These are phyloP conservation scores for Hepsetus odoe DNA, from an alignment of 2,113 vertebrate genomes.

Conservation along the genomic window DNA sequence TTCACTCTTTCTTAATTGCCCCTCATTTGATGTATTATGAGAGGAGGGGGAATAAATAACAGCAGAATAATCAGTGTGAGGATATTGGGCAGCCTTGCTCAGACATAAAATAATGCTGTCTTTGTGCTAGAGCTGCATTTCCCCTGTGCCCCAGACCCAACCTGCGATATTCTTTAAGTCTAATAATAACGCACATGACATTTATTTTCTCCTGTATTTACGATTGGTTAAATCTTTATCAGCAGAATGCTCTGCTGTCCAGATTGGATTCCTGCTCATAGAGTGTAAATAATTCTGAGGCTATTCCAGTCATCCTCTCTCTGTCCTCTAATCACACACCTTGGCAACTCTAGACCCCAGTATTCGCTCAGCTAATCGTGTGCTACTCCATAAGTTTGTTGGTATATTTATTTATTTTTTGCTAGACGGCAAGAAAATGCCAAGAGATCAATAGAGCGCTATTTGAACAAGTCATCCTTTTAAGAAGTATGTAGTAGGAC, in stretches of 20 bases:
- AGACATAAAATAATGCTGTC: slow-evolving; percentile 14
- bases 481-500: background rate
- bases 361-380: background rate
- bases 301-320: slow-evolving; percentile 29
- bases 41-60: slow-evolving; percentile 26
- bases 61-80: slow-evolving; percentile 45
- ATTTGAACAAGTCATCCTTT: background rate
- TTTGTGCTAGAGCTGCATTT: slow-evolving; percentile 21
- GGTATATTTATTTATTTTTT: background rate
- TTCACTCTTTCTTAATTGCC: background rate
- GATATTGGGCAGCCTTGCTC: background rate
- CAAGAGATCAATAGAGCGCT: background rate
- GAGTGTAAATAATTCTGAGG: slow-evolving; percentile 46
- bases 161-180: slow-evolving; percentile 45
- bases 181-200: slow-evolving; percentile 44
- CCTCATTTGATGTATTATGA: slow-evolving; percentile 1
- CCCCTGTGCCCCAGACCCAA: background rate
- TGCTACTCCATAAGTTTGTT: background rate
- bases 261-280: slow-evolving; percentile 51
- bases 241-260: slow-evolving; percentile 36
- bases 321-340: slow-evolving; percentile 9
- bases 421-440: background rate
- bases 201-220: slow-evolving; percentile 50
- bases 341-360: background rate
- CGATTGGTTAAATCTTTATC: slow-evolving; percentile 53